A percentile compares a stretch with the other conserved stretches of the same genome.
These are phyloP conservation scores for Boloria euphrosyne DNA, from an alignment of 2,888 invertebrate species.

Conservation along the genomic window DNA sequence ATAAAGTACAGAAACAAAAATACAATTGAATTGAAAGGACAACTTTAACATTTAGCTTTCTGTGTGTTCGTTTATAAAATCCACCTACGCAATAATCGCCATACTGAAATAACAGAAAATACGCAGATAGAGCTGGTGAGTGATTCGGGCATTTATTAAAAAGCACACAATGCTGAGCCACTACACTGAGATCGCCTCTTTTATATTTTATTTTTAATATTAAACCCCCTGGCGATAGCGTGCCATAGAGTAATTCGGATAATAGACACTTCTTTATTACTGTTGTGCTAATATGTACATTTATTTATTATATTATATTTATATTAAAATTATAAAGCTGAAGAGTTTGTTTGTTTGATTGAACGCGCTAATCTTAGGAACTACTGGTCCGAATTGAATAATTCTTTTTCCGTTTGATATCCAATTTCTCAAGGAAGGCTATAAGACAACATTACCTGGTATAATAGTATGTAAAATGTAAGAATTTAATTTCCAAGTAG, in stretches of 20 bases:
- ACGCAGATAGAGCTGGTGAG: slow-evolving; percentile 56
- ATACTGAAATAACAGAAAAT: slow-evolving; percentile 51
- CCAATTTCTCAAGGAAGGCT: no score
- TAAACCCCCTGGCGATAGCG: slow-evolving; percentile 68
- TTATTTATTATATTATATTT: neutral
- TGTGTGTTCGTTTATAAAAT: neutral
- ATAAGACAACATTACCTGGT: no score
- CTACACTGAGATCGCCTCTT: slow-evolving; percentile 67
- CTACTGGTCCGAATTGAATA: no score
- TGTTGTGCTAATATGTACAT: neutral
- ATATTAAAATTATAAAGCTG: no score
- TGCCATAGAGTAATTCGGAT: slow-evolving; percentile 51
- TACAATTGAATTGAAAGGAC: no score
- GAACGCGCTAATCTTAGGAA: no score
- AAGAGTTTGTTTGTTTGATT: no score
- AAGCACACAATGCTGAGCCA: slow-evolving; percentile 75
- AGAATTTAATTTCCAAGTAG: no score
- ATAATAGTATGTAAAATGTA: no score
- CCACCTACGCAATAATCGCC: slow-evolving; percentile 32
- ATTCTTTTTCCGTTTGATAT: no score
- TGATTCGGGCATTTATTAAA: slow-evolving; percentile 79
- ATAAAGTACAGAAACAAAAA: no score
- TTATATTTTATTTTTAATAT: slow-evolving; percentile 80
- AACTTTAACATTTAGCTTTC: neutral
- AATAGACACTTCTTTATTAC: neutral